Evolutionary conservation across 2,888 invertebrate species (phyloP).

Genomic region (Dryobota labecula): DNA sequence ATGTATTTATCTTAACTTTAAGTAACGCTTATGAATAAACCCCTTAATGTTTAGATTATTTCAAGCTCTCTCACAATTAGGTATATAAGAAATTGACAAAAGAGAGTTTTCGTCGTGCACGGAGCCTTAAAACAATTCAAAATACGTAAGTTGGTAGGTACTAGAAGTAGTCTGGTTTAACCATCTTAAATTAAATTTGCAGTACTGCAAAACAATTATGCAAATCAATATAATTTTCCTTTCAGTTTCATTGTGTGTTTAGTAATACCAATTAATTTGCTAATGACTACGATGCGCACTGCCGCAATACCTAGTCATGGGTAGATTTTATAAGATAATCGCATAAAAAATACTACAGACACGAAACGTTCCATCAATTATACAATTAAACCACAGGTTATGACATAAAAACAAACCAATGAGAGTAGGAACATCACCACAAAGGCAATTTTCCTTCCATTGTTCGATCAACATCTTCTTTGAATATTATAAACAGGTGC

Average conservation of each 20-base stretch:
- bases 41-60: no score
- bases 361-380: slow-evolving; percentile 75
- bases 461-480: slow-evolving; percentile 59
- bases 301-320: slow-evolving; percentile 44
- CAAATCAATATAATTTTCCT: slow-evolving; percentile 46
- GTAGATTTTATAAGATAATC: slow-evolving; percentile 42
- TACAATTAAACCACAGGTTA: slow-evolving; percentile 69
- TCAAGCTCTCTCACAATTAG: no score
- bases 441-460: slow-evolving; percentile 68
- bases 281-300: slow-evolving; percentile 43
- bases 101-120: no score
- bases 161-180: slow-evolving; percentile 17
- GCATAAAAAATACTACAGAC: slow-evolving; percentile 60
- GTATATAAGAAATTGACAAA: no score
- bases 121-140: background rate
- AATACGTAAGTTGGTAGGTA: background rate
- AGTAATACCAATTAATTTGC: slow-evolving; percentile 46
- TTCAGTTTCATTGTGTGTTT: slow-evolving; percentile 34
- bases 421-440: slow-evolving; percentile 52
- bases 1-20: no score
- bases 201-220: slow-evolving; percentile 37
- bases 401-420: slow-evolving; percentile 62
- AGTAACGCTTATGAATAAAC: no score
- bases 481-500: slow-evolving; percentile 38
- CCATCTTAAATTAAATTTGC: slow-evolving; percentile 5